Evolutionary conservation across 2,113 vertebrate species (phyloP), one percentile per base, ranked within the genome.

Genomic region (Silurus asotus): DNA sequence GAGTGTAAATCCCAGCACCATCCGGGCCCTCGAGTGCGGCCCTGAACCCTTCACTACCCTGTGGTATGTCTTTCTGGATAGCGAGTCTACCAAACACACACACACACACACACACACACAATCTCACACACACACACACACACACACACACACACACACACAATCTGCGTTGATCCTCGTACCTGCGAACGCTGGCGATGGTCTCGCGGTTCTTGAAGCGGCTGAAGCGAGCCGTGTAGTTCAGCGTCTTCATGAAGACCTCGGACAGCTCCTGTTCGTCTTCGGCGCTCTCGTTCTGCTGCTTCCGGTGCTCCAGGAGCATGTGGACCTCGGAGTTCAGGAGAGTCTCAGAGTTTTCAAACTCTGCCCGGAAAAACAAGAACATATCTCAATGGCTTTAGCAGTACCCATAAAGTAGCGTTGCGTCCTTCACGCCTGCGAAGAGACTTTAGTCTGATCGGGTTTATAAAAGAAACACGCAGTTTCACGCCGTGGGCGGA

Each of bases 151-250:
- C 5, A 11, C 19, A 3, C 37, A 75, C 48, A 88, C 19, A 81
- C 81, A 88, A 9, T 1, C 28, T 14, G 37, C 25, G 14, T 53
- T 4, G 14, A 28, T 5, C 3, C 3, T 55, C 82, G 69, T 45
- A 95, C 98, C 98, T 99, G 55, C 98, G 96, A 6, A 99, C 98
- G 2, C 98, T 99, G 17, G 97, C 97, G 28, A 99, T 99, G 89
- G 98, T 99, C 89, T 99, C 98, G 0, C 98, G 92, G 94, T 99
- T 99, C 89, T 99, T 99, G 93, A 99, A 99, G 85, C 98, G 96
- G 92, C 98, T 99, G 93, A 99, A 99, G 0, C 98, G 96, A 0
- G 96, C 96, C 0, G 97, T 99, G 92, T 99, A 99, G 94, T 98
- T 99, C 14, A 99, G 82, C 0, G 97, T 99, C 90, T 99, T 99